phyloP scores from a whole-genome alignment of 2,888 invertebrate species.

The Tineola bisselliella region DNA sequence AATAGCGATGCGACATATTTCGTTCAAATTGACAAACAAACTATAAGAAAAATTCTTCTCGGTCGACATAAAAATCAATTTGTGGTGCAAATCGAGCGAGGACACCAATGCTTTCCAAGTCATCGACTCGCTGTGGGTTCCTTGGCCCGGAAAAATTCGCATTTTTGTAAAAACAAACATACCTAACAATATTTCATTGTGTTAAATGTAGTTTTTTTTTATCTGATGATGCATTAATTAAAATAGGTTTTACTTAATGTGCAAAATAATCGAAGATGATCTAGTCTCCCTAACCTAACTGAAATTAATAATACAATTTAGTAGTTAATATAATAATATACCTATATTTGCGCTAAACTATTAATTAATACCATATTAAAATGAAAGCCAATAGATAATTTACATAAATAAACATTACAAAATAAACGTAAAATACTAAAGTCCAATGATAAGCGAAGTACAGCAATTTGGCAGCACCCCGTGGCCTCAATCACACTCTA shows the following conservation, averaged over 20 bases:
- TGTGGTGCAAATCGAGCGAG: conserved; percentile 60
- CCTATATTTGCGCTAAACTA: too few relatives aligned
- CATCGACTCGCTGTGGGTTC: conserved; percentile 47
- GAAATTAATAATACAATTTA: too few relatives aligned
- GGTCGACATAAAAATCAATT: conserved; percentile 59
- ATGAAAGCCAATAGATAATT: too few relatives aligned
- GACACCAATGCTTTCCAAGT: conserved; percentile 59
- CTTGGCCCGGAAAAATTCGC: conserved; percentile 49
- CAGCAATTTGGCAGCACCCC: conserved; percentile 53
- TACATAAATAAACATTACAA: neutral
- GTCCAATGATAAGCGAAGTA: conserved; percentile 54
- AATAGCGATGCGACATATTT: neutral
- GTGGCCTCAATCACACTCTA: conserved; percentile 40
- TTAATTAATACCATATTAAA: too few relatives aligned
- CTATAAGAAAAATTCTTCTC: conserved; percentile 24
- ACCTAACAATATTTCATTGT: neutral
- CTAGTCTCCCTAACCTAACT: too few relatives aligned
- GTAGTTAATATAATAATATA: too few relatives aligned
- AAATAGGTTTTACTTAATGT: too few relatives aligned
- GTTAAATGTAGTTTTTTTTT: neutral
- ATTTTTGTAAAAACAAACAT: neutral
- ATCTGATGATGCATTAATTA: too few relatives aligned
- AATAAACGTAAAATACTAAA: conserved; percentile 28
- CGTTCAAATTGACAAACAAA: conserved; percentile 29
- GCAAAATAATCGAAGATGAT: too few relatives aligned